Conservation (phyloP, 1,140 invertebrate species). For the Nilaparvata lugens region DNA sequence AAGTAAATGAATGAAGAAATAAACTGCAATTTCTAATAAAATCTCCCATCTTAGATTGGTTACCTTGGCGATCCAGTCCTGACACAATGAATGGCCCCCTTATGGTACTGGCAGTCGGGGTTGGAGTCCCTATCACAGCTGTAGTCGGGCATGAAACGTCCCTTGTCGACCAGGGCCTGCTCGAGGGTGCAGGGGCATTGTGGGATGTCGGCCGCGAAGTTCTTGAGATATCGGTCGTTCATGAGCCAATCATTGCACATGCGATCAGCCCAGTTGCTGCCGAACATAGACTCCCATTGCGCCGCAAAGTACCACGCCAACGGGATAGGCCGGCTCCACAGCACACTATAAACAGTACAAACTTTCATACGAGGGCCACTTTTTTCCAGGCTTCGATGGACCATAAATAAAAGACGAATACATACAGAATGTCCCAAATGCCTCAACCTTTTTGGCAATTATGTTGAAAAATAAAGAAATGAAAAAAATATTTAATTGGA, state of each 20-base stretch:
- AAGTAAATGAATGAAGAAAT: background rate
- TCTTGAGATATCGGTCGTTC: constrained; percentile 76
- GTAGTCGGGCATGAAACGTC: constrained; percentile 82
- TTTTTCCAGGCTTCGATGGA: too few species aligned
- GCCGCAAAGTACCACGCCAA: constrained; percentile 84
- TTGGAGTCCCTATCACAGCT: constrained; percentile 88
- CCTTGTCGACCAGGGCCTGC: constrained; percentile 85
- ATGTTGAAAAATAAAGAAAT: too few species aligned
- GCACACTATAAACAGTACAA: constrained; percentile 41
- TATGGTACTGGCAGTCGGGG: constrained; percentile 80
- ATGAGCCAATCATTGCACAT: constrained; percentile 84
- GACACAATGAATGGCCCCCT: constrained; percentile 84
- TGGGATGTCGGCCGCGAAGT: constrained; percentile 70
- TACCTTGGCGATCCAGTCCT: constrained; percentile 85
- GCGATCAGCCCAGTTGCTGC: constrained; percentile 65
- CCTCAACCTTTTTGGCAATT: too few species aligned
- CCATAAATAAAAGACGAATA: too few species aligned
- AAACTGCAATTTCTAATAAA: too few species aligned
- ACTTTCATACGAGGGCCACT: too few species aligned
- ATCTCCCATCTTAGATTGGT: constrained; percentile 32
- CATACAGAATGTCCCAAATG: too few species aligned
- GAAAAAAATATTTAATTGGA: too few species aligned
- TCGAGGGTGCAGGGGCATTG: constrained; percentile 87
- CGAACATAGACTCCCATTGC: constrained; percentile 73
- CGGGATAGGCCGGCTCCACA: constrained; percentile 88